Conservation (phyloP, 2,797 vertebrate genomes). For the Argya squamiceps region DNA sequence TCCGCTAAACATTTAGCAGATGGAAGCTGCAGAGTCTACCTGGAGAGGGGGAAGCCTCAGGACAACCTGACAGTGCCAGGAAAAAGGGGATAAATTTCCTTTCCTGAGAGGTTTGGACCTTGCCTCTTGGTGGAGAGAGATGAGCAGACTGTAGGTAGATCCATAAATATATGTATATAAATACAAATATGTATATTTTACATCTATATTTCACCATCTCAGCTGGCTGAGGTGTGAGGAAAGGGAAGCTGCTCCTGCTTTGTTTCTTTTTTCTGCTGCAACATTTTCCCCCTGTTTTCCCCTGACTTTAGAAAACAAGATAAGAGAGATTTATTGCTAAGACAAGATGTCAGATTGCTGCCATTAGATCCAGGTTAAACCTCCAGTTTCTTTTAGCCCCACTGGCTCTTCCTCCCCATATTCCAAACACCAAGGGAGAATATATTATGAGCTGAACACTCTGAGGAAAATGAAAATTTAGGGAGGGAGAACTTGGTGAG, state of each 20-base stretch:
- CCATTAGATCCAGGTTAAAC: background rate
- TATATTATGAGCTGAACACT: constrained; percentile 13
- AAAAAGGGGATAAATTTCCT: background rate
- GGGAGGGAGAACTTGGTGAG: background rate
- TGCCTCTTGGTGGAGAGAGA: background rate
- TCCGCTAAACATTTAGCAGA: background rate
- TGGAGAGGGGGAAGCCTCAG: background rate
- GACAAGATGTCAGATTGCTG: constrained; percentile 10
- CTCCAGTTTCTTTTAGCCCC: background rate
- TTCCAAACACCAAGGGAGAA: background rate
- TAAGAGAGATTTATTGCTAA: constrained; percentile 9
- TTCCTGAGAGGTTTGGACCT: background rate
- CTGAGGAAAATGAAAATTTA: constrained; percentile 51
- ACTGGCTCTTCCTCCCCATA: background rate
- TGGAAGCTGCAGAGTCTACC: background rate
- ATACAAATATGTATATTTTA: background rate
- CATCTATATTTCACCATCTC: background rate
- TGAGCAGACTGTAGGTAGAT: background rate
- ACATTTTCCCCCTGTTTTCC: background rate
- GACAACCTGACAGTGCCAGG: background rate
- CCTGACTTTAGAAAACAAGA: background rate
- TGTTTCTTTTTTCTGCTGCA: background rate
- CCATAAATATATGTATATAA: rapidly evolving
- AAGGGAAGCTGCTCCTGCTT: background rate
- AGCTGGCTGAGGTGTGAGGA: background rate